Conservation (phyloP, 2,113 vertebrate genomes). For the Varanus komodoensis region DNA sequence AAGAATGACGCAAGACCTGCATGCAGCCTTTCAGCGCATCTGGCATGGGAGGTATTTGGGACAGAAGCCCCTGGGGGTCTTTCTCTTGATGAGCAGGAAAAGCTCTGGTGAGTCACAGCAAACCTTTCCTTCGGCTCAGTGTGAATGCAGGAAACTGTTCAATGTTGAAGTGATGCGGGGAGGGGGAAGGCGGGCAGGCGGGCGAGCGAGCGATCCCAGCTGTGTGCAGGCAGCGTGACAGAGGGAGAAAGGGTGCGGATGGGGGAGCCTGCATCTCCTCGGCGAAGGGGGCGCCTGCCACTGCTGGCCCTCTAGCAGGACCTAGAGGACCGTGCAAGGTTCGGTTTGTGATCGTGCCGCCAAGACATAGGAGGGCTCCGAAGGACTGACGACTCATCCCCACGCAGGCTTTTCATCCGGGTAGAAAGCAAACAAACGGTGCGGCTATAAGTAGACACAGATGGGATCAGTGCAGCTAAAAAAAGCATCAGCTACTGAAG, state of each 20-base stretch:
- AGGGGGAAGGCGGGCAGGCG: background rate
- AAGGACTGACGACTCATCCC: background rate
- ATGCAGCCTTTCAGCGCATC: background rate
- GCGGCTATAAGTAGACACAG: slow-evolving; percentile 20
- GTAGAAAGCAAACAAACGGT: slow-evolving; percentile 26
- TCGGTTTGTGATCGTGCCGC: background rate
- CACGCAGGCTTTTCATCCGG: slow-evolving; percentile 1
- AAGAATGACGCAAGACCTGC: background rate
- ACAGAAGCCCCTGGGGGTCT: background rate
- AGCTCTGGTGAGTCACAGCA: background rate
- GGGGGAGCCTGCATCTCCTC: too few relatives aligned
- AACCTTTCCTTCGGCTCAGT: background rate
- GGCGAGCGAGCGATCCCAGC: background rate
- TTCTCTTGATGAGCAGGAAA: slow-evolving; percentile 1
- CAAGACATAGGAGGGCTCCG: background rate
- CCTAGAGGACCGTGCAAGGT: background rate
- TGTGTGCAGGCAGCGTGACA: background rate
- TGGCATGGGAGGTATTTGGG: slow-evolving; percentile 12
- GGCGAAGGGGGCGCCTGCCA: too few relatives aligned
- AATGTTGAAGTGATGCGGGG: background rate
- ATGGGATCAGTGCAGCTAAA: slow-evolving; percentile 29
- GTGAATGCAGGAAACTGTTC: background rate
- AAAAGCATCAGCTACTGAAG: slow-evolving; percentile 34
- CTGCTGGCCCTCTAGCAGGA: background rate
- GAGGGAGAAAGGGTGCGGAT: too few relatives aligned